phyloP scores from a whole-genome alignment of 2,797 vertebrate species.

The Neomorphus geoffroyi region DNA sequence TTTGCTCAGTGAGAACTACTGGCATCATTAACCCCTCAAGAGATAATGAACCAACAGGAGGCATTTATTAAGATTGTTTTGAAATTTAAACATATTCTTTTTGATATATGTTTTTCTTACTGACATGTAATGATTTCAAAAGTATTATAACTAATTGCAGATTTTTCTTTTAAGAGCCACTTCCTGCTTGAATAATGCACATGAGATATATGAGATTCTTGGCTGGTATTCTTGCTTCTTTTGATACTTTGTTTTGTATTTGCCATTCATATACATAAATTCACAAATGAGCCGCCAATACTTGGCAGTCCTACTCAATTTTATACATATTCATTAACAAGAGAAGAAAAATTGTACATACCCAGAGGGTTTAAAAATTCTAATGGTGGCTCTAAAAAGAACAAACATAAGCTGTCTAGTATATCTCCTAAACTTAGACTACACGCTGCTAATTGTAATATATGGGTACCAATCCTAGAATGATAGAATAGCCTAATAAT shows the following conservation, averaged over 20 bases:
- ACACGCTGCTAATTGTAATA: background rate
- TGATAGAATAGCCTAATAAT: background rate
- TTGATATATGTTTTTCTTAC: background rate
- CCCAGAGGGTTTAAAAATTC: conserved; percentile 36
- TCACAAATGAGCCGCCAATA: conserved; percentile 27
- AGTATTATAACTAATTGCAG: background rate
- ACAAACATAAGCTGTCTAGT: background rate
- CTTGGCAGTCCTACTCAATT: conserved; percentile 43
- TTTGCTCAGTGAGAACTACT: background rate
- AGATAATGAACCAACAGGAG: conserved; percentile 5
- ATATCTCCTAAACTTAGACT: conserved; percentile 3
- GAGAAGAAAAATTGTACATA: conserved; percentile 38
- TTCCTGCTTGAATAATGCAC: background rate
- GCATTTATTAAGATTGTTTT: background rate
- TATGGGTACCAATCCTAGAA: background rate
- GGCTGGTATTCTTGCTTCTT: conserved; percentile 18
- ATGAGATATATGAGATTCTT: conserved; percentile 6
- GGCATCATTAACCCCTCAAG: background rate
- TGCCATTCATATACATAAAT: conserved; percentile 48
- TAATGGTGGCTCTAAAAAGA: conserved; percentile 28
- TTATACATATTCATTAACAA: conserved; percentile 32
- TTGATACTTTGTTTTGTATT: conserved; percentile 33
- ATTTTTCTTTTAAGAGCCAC: background rate
- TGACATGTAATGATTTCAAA: background rate
- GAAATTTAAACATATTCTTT: conserved; percentile 10